These are phyloP conservation scores for Otus sunia DNA, from an alignment of 2,113 vertebrate genomes.

Conservation along the genomic window DNA sequence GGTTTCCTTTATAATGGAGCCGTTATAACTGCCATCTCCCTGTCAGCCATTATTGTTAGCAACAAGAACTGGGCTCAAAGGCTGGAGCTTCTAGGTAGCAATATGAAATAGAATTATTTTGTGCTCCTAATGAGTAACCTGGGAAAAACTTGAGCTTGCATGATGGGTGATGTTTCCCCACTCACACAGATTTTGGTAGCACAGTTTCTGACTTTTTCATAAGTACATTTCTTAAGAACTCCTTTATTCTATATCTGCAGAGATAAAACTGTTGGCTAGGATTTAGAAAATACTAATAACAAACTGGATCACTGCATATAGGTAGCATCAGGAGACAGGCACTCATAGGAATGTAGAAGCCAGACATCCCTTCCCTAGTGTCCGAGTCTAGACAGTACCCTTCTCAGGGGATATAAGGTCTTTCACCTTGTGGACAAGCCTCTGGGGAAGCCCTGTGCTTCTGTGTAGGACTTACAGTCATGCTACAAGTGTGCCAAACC, in stretches of 20 bases:
- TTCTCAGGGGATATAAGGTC: not conserved
- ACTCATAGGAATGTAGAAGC: not conserved
- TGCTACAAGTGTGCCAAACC: not conserved
- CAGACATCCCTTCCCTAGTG: not conserved
- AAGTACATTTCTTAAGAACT: not conserved
- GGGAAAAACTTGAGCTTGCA: not conserved
- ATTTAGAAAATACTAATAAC: not conserved
- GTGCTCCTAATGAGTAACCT: not conserved
- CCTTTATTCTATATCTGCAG: not conserved
- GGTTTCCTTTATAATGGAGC: not conserved
- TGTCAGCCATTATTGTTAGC: not conserved
- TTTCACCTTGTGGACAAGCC: not conserved
- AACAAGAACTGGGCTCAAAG: not conserved
- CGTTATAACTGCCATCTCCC: not conserved
- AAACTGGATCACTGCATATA: not conserved
- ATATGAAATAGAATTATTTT: not conserved
- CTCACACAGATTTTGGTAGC: not conserved
- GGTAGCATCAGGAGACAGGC: not conserved
- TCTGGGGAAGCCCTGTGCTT: not conserved
- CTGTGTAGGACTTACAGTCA: not conserved
- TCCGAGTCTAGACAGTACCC: not conserved
- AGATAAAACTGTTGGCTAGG: not conserved
- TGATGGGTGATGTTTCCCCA: not conserved
- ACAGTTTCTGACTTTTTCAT: not conserved
- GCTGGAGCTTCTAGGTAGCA: not conserved